A percentile compares a stretch with the other conserved stretches of the same genome.
Evolutionary conservation across 2,888 invertebrate genomes (phyloP).

Genomic region (Apodemia mormo): DNA sequence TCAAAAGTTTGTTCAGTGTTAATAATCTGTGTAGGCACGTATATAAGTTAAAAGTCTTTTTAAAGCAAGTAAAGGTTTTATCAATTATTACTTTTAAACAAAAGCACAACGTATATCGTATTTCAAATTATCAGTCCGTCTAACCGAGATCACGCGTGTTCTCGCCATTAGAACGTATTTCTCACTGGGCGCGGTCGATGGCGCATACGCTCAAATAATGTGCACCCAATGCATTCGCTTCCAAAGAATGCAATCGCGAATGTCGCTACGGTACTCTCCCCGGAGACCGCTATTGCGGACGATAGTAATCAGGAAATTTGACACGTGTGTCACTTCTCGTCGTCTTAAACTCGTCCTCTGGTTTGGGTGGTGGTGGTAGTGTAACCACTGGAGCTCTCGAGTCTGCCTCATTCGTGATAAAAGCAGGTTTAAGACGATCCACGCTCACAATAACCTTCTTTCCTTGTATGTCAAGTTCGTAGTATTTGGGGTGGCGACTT

Average conservation of each 20-base stretch:
- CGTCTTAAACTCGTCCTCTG: background rate
- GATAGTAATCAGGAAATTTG: constrained; percentile 25
- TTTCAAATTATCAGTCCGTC: no score
- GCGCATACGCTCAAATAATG: no score
- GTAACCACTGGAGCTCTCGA: background rate
- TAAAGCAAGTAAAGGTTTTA: no score
- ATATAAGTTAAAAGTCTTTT: no score
- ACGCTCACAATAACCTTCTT: constrained; percentile 18
- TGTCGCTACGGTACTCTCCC: constrained; percentile 25
- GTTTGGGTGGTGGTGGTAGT: background rate
- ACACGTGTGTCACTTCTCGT: constrained; percentile 17
- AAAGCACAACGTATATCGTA: no score
- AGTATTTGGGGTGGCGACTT: constrained; percentile 10
- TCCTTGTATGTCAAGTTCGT: constrained; percentile 25
- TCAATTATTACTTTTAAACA: no score
- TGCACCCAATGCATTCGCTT: no score
- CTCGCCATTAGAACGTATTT: no score
- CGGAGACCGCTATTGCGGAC: constrained; percentile 29
- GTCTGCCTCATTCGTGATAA: constrained; percentile 6
- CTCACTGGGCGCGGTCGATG: no score
- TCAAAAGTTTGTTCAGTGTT: no score
- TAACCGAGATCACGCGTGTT: no score
- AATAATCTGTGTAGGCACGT: no score
- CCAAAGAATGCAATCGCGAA: background rate
- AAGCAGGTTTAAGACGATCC: constrained; percentile 29